Evolutionary conservation across 2,797 vertebrate genomes (phyloP), one percentile per base, ranked within the genome.

Genomic region (Myoxocephalus aenaeus): DNA sequence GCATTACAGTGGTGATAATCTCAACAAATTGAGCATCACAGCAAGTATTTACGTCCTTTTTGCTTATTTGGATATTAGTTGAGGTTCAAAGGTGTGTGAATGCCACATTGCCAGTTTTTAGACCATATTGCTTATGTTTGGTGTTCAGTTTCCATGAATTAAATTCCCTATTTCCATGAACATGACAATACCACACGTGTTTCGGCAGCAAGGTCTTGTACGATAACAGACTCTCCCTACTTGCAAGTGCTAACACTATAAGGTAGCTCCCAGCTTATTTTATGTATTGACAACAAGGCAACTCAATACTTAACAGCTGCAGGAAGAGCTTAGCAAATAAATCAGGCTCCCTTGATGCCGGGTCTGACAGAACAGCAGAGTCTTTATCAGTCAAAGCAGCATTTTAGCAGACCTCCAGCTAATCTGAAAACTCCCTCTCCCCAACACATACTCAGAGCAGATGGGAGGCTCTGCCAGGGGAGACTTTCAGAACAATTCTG

Each of bases 291-390:
- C 90, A 91, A 87, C 32, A 56, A 84, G 75, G 86, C 81, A 87
- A 83, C 86, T 89, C 85, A 88, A 85, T 87, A 83, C 74, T 81
- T 90, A 86, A 89, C 92, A 94, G 93, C 92, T 94, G 89, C 88
- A 84, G 82, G 87, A 93, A 79, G 78, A 80, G 82, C 82, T 91
- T 82, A 87, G 86, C 82, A 87, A 92, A 92, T 92, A 94, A 91
- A 92, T 89, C 81, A 89, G 70, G 70, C 79, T 87, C 87, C 86
- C 89, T 82, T 87, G 90, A 91, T 90, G 79, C 73, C 15, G 29
- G 64, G 27, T 84, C 81, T 90, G 87, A 91, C 87, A 83, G 86
- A 92, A 92, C 88, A 89, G 86, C 86, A 73, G 73, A 81, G 87
- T 91, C 89, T 92, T 89, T 90, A 92, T 93, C 88, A 90, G 89